Base-by-base conservation (phyloP, 2,888 invertebrate species). In the Leptarthrus brevirostris region DNA sequence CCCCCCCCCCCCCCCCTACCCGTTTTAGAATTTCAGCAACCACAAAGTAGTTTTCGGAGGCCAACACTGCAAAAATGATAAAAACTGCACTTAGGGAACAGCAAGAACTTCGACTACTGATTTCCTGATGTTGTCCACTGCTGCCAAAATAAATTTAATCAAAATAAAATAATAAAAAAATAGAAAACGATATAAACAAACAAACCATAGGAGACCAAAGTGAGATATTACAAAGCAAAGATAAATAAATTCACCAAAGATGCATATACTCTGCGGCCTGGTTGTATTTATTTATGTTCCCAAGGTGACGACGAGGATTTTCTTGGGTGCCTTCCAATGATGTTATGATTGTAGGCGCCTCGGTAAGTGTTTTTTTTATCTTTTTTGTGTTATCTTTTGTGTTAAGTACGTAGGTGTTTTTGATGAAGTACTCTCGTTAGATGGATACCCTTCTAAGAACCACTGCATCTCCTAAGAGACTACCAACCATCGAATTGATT, bases 271-370 rank as follows among this genome's bases (percentile, higher is more conserved):
- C 4, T 40, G n/a, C 12, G 40, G 10, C n/a, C 40, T 40, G 10
- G 40, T 40, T 40, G 12, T 40, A 12, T 40, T 40, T 40, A 40
- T 40, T 40, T 40, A 40, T 40, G 40, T n/a, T 40, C 10, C 40
- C 40, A 40, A 40, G 40, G 40, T 40, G 40, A 40, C n/a, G 40
- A 40, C 10, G 40, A 12, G 40, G 8, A 8, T 12, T 40, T 12
- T 40, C n/a, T 40, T 40, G 40, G 40, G 8, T 12, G 40, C 40
- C 40, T 40, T 40, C n/a, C 40, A 40, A 40, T n/a, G 40, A 40
- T 40, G 40, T 40, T 40, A 40, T 40, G 40, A 40, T 40, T 40
- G n/a, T 40, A 40, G 40, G 40, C 40, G 40, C 40, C 40, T 40
- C 40, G 40, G 40, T 40, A 40, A 40, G 40, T 40, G 40, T 40